These are phyloP conservation scores for Plutomurus gul DNA, from an alignment of 1,140 invertebrate genomes.

Conservation along the genomic window DNA sequence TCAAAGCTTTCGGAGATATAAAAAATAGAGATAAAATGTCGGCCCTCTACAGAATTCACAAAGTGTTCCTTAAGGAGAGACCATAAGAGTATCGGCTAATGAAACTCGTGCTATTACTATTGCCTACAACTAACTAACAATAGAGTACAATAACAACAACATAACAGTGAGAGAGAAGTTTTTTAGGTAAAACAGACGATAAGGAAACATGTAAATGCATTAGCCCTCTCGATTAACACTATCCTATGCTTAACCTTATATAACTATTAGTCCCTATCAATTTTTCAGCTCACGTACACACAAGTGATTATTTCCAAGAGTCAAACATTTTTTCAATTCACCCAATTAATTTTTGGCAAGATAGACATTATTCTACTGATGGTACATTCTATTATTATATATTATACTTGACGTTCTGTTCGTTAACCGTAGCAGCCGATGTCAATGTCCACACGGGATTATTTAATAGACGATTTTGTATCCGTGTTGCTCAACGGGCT, in stretches of 20 bases:
- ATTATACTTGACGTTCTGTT: too few species aligned
- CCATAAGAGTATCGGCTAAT: too few species aligned
- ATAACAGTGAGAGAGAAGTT: background rate
- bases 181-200: background rate
- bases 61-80: background rate
- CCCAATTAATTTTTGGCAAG: too few species aligned
- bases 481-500: slow-evolving; percentile 53
- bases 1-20: background rate
- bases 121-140: background rate
- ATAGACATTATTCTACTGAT: too few species aligned
- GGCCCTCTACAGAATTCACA: background rate
- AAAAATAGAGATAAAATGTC: background rate
- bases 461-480: slow-evolving; percentile 50
- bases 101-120: background rate
- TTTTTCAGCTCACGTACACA: too few species aligned
- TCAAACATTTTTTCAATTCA: too few species aligned
- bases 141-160: background rate
- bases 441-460: background rate
- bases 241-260: background rate
- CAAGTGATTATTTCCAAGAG: too few species aligned
- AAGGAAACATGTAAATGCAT: slow-evolving; percentile 23
- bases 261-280: too few species aligned
- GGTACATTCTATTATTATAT: too few species aligned
- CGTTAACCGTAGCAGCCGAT: too few species aligned
- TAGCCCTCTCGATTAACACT: slow-evolving; percentile 7